Conservation (phyloP, 1,140 invertebrate species). For the Trypoxylus dichotomus region DNA sequence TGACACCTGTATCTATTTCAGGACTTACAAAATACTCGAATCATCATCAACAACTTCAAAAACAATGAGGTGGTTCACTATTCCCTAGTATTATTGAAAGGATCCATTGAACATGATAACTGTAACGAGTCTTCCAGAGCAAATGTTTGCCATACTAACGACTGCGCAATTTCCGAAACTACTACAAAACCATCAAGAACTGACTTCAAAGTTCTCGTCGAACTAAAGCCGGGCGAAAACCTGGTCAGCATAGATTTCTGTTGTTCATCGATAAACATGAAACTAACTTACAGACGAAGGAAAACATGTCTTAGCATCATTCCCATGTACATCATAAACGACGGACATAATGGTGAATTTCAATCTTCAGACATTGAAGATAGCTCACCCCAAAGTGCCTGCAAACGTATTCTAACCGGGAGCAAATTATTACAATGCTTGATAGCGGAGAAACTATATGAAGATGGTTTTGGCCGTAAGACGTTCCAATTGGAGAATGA, state of each 20-base stretch:
- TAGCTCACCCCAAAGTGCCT: conserved; percentile 73
- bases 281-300: conserved; percentile 4
- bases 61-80: conserved; percentile 31
- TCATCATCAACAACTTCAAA: conserved; percentile 10
- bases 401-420: conserved; percentile 74
- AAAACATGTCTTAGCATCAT: conserved; percentile 54
- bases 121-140: conserved; percentile 19
- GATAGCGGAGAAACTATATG: conserved; percentile 84
- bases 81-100: conserved; percentile 39
- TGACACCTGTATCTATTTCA: not conserved
- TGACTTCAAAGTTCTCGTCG: conserved; percentile 45
- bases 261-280: conserved; percentile 32
- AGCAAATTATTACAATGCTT: conserved; percentile 82
- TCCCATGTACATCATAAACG: conserved; percentile 75
- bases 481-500: conserved; percentile 76
- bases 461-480: conserved; percentile 75
- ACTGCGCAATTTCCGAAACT: not conserved
- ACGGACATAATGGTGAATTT: conserved; percentile 76
- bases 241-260: conserved; percentile 43
- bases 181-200: not conserved
- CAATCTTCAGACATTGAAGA: conserved; percentile 73
- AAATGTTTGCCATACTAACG: not conserved
- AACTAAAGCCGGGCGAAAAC: conserved; percentile 44
- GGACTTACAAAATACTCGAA: not conserved
- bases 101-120: conserved; percentile 35